Evolutionary conservation across 2,797 vertebrate genomes (phyloP).

Genomic region (Sebastes vulpes): DNA sequence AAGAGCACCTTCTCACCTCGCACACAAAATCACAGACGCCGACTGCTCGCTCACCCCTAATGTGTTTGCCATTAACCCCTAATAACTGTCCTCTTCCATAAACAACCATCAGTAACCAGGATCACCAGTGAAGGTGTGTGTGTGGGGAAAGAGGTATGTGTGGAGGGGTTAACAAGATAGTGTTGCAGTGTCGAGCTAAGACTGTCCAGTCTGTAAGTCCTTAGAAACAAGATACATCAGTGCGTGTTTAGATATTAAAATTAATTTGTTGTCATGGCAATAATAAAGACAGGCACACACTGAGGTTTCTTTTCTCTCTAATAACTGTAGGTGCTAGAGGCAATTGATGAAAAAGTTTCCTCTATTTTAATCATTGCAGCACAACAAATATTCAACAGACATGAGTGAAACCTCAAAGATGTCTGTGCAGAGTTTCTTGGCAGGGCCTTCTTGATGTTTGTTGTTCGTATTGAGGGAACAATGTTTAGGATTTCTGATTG

Average conservation of each 20-base stretch:
- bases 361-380: background rate
- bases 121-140: background rate
- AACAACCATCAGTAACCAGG: slow-evolving; percentile 1
- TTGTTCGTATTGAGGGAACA: background rate
- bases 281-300: background rate
- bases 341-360: background rate
- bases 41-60: slow-evolving; percentile 37
- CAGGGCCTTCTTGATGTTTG: background rate
- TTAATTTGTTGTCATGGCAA: background rate
- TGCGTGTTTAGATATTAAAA: background rate
- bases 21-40: slow-evolving; percentile 25
- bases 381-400: background rate
- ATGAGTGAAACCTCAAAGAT: background rate
- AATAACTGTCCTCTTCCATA: slow-evolving; percentile 22
- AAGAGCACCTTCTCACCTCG: slow-evolving; percentile 37
- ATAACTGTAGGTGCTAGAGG: background rate
- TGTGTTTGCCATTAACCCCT: slow-evolving; percentile 2
- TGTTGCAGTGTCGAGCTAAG: background rate
- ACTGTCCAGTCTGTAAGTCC: background rate
- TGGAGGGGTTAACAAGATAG: background rate
- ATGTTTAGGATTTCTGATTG: background rate
- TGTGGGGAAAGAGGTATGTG: background rate
- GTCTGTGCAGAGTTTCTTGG: background rate
- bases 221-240: background rate
- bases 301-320: background rate